Percentiles rank a stretch among this genome's conserved stretches.
These are phyloP conservation scores for Priocnemis perturbator DNA, from an alignment of 2,888 invertebrate species.

Conservation along the genomic window DNA sequence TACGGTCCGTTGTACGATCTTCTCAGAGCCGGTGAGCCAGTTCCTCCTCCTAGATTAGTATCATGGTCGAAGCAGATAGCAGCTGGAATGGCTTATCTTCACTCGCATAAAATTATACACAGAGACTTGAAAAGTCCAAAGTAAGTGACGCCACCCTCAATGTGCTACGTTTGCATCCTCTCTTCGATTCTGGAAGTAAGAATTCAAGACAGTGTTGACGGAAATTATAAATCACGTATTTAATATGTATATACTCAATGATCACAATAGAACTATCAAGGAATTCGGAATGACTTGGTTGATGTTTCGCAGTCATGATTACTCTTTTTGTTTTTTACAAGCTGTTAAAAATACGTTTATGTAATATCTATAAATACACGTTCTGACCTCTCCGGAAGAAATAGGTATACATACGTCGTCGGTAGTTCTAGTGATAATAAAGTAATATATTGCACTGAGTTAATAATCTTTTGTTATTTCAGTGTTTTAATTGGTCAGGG, in stretches of 20 bases:
- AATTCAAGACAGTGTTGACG: neutral
- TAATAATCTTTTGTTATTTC: slow-evolving; percentile 22
- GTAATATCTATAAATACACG: no score
- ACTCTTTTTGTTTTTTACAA: no score
- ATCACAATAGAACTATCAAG: no score
- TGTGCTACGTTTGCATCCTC: neutral
- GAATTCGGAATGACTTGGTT: no score
- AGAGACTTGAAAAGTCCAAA: slow-evolving; percentile 99
- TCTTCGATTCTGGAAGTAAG: neutral
- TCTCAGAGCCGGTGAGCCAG: slow-evolving; percentile 87
- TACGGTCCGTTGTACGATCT: slow-evolving; percentile 96
- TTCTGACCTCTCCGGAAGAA: no score
- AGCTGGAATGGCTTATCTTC: slow-evolving; percentile 96
- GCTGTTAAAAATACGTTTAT: no score
- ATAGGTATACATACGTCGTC: no score
- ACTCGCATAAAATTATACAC: slow-evolving; percentile 97
- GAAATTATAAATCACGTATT: neutral
- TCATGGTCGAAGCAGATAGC: slow-evolving; percentile 98
- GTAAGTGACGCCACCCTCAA: slow-evolving; percentile 79
- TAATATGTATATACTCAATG: neutral
- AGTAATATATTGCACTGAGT: neutral
- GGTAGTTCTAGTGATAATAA: no score
- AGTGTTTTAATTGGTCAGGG: slow-evolving; percentile 91
- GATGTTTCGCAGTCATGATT: no score
- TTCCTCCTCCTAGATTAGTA: slow-evolving; percentile 90